phyloP scores from a whole-genome alignment of 2,888 invertebrate genomes.

The Pseudanteris insignis region DNA sequence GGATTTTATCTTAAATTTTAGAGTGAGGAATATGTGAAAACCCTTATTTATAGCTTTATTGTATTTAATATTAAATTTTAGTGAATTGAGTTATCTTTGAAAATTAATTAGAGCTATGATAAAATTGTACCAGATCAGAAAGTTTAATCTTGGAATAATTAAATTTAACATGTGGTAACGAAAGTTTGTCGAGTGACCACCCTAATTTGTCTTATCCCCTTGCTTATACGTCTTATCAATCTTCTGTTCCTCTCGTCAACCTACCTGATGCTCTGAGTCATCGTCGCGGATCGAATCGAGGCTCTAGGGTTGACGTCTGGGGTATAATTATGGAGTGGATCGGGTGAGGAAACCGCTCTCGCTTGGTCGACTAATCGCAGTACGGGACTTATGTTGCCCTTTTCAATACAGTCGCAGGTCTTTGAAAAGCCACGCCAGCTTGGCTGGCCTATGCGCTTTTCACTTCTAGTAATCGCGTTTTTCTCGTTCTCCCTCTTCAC shows the following conservation, averaged over 20 bases:
- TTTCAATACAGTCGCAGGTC: conserved; percentile 62
- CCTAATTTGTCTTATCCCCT: not conserved
- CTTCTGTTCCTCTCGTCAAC: conserved; percentile 50
- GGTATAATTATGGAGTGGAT: conserved; percentile 63
- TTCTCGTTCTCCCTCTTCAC: conserved; percentile 16
- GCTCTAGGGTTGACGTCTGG: conserved; percentile 59
- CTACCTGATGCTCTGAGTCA: conserved; percentile 64
- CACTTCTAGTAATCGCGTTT: conserved; percentile 44
- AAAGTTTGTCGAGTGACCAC: not conserved
- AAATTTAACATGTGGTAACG: not conserved
- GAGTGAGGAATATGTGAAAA: no score
- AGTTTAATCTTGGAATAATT: no score
- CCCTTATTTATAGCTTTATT: no score
- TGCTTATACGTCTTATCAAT: not conserved
- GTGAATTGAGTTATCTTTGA: no score
- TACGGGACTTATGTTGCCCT: conserved; percentile 59
- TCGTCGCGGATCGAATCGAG: conserved; percentile 60
- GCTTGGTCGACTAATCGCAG: conserved; percentile 61
- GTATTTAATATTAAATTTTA: no score
- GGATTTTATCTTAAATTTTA: no score
- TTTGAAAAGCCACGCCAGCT: conserved; percentile 60
- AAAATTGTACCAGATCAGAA: no score
- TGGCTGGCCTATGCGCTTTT: conserved; percentile 52
- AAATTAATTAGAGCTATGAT: no score
- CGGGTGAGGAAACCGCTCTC: conserved; percentile 67